These are phyloP conservation scores for Synanthedon formicaeformis DNA, from an alignment of 2,888 invertebrate genomes.

Conservation along the genomic window DNA sequence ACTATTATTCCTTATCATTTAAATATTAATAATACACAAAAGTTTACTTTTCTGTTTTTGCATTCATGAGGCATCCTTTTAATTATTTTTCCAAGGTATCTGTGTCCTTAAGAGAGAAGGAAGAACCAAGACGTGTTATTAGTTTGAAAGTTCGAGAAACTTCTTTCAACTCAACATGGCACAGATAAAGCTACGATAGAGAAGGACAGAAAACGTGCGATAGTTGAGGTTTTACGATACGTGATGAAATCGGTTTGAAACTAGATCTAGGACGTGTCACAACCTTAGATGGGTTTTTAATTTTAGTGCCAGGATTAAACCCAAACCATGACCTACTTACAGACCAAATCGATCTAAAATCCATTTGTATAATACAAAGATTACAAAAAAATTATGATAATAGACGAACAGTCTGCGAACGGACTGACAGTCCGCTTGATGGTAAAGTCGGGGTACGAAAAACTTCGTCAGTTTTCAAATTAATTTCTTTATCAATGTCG, in stretches of 20 bases:
- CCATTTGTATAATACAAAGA: too few species aligned
- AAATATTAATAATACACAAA: too few species aligned
- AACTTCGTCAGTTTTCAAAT: too few species aligned
- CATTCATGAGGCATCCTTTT: too few species aligned
- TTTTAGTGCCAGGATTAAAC: slow-evolving; percentile 12
- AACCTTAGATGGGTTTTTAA: slow-evolving; percentile 24
- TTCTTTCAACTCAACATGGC: background rate
- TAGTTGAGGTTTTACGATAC: slow-evolving; percentile 9
- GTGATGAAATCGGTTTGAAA: slow-evolving; percentile 10
- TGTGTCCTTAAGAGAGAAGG: background rate
- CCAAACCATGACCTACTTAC: background rate
- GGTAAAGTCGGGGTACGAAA: too few species aligned
- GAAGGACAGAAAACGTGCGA: background rate
- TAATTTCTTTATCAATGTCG: too few species aligned
- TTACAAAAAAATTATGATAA: too few species aligned
- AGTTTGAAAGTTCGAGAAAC: background rate
- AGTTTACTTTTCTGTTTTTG: too few species aligned
- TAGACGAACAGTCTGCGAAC: too few species aligned
- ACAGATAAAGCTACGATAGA: background rate
- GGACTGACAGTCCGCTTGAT: too few species aligned
- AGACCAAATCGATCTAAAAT: too few species aligned
- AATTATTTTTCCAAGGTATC: background rate
- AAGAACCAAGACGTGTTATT: background rate
- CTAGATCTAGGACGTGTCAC: slow-evolving; percentile 46
- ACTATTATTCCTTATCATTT: too few species aligned